These are phyloP conservation scores for Halichondria panicea DNA, from an alignment of 37 sponge, comb jelly and placozoan species.

Conservation along the genomic window DNA sequence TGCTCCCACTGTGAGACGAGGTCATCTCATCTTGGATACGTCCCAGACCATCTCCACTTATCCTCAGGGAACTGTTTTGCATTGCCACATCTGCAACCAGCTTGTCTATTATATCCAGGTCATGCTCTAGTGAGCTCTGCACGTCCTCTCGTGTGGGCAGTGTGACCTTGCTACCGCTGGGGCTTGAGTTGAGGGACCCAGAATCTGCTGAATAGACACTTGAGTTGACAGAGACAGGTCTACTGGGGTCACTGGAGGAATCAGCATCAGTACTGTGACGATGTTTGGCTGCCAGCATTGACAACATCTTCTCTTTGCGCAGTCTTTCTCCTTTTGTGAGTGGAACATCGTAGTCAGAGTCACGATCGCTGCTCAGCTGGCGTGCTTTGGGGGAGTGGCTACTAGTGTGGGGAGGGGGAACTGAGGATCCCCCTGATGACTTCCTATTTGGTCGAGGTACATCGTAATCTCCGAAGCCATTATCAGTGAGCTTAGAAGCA, in stretches of 20 bases:
- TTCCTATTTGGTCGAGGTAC: slow-evolving; percentile 18
- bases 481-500: background rate
- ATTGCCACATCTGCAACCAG: slow-evolving; percentile 28
- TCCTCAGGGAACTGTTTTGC: background rate
- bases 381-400: too few species aligned
- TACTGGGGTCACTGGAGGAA: slow-evolving; percentile 18
- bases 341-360: slow-evolving; percentile 31
- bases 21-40: background rate
- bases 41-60: too few species aligned
- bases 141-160: slow-evolving; percentile 19
- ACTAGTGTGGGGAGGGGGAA: background rate
- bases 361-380: too few species aligned
- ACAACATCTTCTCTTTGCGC: slow-evolving; percentile 15
- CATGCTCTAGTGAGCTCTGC: background rate
- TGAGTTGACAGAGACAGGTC: slow-evolving; percentile 41
- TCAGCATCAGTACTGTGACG: background rate
- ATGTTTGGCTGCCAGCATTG: slow-evolving; percentile 1
- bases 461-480: slow-evolving; percentile 27
- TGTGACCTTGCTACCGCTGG: slow-evolving; percentile 13
- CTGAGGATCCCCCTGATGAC: background rate
- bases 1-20: slow-evolving; percentile 27
- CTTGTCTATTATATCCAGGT: slow-evolving; percentile 27
- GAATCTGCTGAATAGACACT: slow-evolving; percentile 40
- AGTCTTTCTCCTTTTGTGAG: slow-evolving; percentile 9
- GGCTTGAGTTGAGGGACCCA: slow-evolving; percentile 23